Percentiles rank a stretch among this genome's conserved stretches.
Evolutionary conservation across 2,888 invertebrate species (phyloP).

Genomic region (Lochmaea crataegi): DNA sequence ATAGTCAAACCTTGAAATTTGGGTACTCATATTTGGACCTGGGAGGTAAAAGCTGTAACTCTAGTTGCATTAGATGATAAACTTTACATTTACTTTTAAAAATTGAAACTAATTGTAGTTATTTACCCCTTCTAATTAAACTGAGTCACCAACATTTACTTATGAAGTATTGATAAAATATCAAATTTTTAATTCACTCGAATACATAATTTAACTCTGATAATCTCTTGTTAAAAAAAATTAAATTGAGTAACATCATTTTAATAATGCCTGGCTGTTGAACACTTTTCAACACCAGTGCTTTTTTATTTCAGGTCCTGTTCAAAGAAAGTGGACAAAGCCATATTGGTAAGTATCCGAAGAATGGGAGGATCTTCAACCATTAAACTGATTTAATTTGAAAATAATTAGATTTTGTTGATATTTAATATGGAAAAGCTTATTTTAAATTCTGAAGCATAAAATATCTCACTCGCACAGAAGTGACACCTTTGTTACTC

Average conservation of each 20-base stretch:
- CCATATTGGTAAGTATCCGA: slow-evolving; percentile 45
- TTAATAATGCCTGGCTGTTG: slow-evolving; percentile 71
- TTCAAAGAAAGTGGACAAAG: slow-evolving; percentile 28
- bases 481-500: no score
- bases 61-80: not conserved
- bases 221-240: slow-evolving; percentile 25
- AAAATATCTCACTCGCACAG: no score
- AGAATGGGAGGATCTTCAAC: slow-evolving; percentile 21
- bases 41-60: not conserved
- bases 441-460: not conserved
- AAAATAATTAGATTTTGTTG: no score
- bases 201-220: slow-evolving; percentile 3
- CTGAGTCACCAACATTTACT: not conserved
- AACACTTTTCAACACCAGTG: slow-evolving; percentile 86
- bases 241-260: slow-evolving; percentile 18
- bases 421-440: not conserved
- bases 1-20: not conserved
- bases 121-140: not conserved
- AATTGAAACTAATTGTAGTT: not conserved
- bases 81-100: no score
- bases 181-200: not conserved
- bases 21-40: not conserved
- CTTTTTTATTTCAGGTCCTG: slow-evolving; percentile 69
- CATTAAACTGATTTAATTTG: slow-evolving; percentile 5
- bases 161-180: no score